Percentiles rank a stretch among this genome's conserved stretches.
These are phyloP conservation scores for Campoletis raptor DNA, from an alignment of 2,888 invertebrate genomes.

Conservation along the genomic window DNA sequence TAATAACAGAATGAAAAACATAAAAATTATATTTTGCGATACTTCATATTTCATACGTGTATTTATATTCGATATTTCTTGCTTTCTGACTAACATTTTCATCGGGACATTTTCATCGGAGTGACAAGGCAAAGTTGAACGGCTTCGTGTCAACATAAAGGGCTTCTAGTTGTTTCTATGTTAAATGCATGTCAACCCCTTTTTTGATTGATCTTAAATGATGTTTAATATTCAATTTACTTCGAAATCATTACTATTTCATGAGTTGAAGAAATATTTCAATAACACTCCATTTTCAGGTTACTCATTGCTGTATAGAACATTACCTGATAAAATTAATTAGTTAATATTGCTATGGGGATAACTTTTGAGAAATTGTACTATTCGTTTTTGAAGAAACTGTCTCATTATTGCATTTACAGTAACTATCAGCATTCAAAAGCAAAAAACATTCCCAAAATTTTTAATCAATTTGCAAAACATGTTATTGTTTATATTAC, in stretches of 20 bases:
- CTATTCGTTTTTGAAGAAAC: not conserved
- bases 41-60: not conserved
- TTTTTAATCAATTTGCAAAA: too few species aligned
- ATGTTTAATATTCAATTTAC: not conserved
- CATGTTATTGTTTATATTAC: too few species aligned
- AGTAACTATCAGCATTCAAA: not conserved
- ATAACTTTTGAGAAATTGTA: not conserved
- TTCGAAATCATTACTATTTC: not conserved
- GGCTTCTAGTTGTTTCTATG: conserved; percentile 34
- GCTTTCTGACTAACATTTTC: conserved; percentile 13
- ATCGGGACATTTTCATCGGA: conserved; percentile 64
- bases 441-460: too few species aligned
- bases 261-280: not conserved
- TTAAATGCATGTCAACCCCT: conserved; percentile 13
- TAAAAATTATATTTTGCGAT: not conserved
- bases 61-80: not conserved
- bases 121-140: conserved; percentile 83
- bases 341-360: not conserved
- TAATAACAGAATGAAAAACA: not conserved
- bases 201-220: not conserved
- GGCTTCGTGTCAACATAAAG: conserved; percentile 68
- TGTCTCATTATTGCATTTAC: not conserved
- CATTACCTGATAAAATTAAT: not conserved
- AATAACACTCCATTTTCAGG: conserved; percentile 17
- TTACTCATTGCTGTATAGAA: not conserved